These are phyloP conservation scores for Galeopsomyia nigrocyanea DNA, from an alignment of 2,888 invertebrate genomes.

Conservation along the genomic window DNA sequence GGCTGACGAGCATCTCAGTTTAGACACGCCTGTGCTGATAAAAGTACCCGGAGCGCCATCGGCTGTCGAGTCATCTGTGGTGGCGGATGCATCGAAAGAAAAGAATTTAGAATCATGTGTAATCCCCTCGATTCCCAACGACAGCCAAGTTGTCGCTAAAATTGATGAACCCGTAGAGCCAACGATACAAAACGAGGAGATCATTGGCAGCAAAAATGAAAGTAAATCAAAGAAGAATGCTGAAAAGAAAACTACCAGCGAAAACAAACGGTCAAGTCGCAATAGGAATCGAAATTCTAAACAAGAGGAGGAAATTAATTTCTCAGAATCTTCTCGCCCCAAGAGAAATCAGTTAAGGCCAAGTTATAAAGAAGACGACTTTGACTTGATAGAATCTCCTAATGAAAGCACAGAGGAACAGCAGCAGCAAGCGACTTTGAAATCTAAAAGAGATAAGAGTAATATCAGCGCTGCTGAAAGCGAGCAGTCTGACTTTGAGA, in stretches of 20 bases:
- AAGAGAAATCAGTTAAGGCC: slow-evolving; percentile 50
- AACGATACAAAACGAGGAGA: too few species aligned
- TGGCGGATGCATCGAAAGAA: too few species aligned
- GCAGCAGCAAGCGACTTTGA: not conserved
- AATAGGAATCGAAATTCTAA: slow-evolving; percentile 36
- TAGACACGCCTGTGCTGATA: slow-evolving; percentile 44
- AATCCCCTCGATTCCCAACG: too few species aligned
- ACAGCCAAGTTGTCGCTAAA: too few species aligned
- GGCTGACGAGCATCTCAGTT: slow-evolving; percentile 51
- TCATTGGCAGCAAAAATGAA: not conserved
- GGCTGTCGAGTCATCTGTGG: too few species aligned
- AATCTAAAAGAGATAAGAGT: slow-evolving; percentile 1
- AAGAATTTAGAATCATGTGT: too few species aligned
- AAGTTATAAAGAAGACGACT: slow-evolving; percentile 51
- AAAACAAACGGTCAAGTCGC: slow-evolving; percentile 24
- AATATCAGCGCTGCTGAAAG: not conserved
- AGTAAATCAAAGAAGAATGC: not conserved
- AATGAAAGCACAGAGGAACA: not conserved
- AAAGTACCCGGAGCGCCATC: not conserved
- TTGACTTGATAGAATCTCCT: slow-evolving; percentile 42
- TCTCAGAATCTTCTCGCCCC: slow-evolving; percentile 44
- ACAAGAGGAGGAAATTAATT: not conserved
- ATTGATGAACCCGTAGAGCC: too few species aligned
- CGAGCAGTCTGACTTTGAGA: slow-evolving; percentile 16
- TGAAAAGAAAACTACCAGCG: slow-evolving; percentile 9